Evolutionary conservation across 2,888 invertebrate genomes (phyloP).

Genomic region (Drosophila buzzatii): DNA sequence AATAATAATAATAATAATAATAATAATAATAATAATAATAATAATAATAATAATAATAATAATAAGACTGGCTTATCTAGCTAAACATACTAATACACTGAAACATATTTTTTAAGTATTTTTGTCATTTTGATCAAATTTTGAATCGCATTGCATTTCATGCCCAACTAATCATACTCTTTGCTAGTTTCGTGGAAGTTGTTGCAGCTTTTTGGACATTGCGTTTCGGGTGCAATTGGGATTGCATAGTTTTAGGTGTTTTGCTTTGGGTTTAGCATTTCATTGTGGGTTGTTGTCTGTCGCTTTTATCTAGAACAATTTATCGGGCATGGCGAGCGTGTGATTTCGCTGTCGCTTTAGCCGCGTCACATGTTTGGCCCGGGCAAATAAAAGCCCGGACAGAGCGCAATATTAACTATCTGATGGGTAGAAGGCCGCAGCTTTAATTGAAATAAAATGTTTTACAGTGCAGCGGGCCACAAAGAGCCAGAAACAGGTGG

Average conservation of each 20-base stretch:
- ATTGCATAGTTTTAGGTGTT: conserved; percentile 62
- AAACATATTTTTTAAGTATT: no score
- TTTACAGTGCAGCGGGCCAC: conserved; percentile 33
- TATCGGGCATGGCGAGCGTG: conserved; percentile 41
- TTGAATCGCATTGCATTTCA: neutral
- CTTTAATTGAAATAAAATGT: conserved; percentile 77
- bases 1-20: no score
- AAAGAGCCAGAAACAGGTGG: conserved; percentile 43
- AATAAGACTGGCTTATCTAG: no score
- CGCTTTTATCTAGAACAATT: conserved; percentile 57
- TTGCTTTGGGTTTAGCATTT: neutral
- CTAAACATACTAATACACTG: no score
- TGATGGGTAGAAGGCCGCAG: conserved; percentile 35
- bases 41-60: no score
- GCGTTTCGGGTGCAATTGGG: conserved; percentile 10
- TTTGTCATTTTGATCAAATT: neutral
- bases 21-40: no score
- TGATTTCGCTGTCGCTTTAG: conserved; percentile 15
- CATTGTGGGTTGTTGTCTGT: neutral
- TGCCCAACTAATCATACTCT: neutral
- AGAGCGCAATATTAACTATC: conserved; percentile 40
- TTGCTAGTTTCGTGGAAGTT: neutral
- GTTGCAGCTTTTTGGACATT: conserved; percentile 27
- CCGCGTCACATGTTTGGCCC: conserved; percentile 58
- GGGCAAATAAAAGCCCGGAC: conserved; percentile 56